These are phyloP conservation scores for Ascaphus truei DNA, from an alignment of 2,113 vertebrate genomes.

Conservation along the genomic window DNA sequence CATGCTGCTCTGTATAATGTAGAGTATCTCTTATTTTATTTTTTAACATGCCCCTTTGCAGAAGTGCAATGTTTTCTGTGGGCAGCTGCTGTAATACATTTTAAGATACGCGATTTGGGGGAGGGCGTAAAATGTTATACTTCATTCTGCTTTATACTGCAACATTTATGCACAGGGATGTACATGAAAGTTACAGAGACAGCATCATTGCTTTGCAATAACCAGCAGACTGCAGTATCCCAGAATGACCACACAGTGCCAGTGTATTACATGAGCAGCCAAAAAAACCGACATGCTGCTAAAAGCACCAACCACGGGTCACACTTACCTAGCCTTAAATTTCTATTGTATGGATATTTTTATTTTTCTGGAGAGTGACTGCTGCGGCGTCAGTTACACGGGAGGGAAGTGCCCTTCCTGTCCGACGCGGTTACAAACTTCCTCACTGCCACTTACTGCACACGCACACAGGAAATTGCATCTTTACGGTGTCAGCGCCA, in stretches of 20 bases:
- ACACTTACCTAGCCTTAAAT: slow-evolving; percentile 27
- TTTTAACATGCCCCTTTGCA: too few species aligned
- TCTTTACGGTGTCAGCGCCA: background rate
- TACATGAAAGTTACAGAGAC: too few species aligned
- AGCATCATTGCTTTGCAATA: slow-evolving; percentile 18
- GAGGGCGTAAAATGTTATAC: too few species aligned
- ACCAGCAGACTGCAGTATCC: background rate
- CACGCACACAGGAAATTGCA: slow-evolving; percentile 10
- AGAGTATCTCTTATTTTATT: too few species aligned
- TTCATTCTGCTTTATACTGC: too few species aligned
- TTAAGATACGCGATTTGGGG: too few species aligned
- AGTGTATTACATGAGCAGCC: background rate
- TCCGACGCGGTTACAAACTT: slow-evolving; percentile 1
- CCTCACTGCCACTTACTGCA: slow-evolving; percentile 30
- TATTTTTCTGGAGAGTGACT: slow-evolving; percentile 25
- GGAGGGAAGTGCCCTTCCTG: slow-evolving; percentile 10
- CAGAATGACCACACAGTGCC: slow-evolving; percentile 8
- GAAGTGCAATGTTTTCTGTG: too few species aligned
- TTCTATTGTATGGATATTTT: background rate
- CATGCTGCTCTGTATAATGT: too few species aligned
- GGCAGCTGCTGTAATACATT: too few species aligned
- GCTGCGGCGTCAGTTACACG: background rate
- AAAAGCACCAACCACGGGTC: background rate
- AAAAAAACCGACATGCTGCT: background rate
- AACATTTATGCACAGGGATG: too few species aligned